Evolutionary conservation across 2,888 invertebrate genomes (phyloP).

Genomic region (Ophioninae sp.): DNA sequence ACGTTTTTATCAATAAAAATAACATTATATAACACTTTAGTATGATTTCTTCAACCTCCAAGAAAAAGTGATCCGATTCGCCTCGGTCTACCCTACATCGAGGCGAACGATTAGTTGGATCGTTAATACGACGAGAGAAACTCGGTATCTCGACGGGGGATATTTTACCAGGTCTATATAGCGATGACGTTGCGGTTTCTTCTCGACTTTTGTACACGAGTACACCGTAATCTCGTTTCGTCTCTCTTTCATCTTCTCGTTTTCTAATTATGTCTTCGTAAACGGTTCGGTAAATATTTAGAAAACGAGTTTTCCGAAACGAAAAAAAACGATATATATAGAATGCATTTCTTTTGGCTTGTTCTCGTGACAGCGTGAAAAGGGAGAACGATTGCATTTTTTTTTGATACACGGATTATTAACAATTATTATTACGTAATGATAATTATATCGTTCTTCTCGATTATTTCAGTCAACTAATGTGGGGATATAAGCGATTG

Average conservation of each 20-base stretch:
- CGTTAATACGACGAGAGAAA: conserved; percentile 64
- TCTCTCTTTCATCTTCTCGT: conserved; percentile 52
- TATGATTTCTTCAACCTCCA: too few relatives aligned
- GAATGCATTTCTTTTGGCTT: conserved; percentile 33
- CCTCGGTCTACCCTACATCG: too few relatives aligned
- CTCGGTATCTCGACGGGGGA: conserved; percentile 27
- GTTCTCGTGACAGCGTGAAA: not conserved
- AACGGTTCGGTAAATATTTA: conserved; percentile 38
- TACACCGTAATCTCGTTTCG: conserved; percentile 27
- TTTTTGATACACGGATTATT: too few relatives aligned
- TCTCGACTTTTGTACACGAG: conserved; percentile 13
- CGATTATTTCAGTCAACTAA: too few relatives aligned
- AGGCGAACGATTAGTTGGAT: conserved; percentile 75
- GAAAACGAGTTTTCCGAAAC: not conserved
- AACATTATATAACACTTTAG: too few relatives aligned
- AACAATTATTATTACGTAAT: too few relatives aligned
- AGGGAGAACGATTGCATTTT: too few relatives aligned
- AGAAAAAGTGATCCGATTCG: too few relatives aligned
- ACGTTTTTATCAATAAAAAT: too few relatives aligned
- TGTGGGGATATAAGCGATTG: too few relatives aligned
- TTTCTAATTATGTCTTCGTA: conserved; percentile 50
- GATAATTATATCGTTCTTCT: too few relatives aligned
- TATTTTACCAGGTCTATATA: conserved; percentile 42
- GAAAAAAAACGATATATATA: conserved; percentile 15
- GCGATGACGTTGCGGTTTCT: conserved; percentile 48